phyloP scores from a whole-genome alignment of 2,888 invertebrate species.

The Thereva nobilitata region DNA sequence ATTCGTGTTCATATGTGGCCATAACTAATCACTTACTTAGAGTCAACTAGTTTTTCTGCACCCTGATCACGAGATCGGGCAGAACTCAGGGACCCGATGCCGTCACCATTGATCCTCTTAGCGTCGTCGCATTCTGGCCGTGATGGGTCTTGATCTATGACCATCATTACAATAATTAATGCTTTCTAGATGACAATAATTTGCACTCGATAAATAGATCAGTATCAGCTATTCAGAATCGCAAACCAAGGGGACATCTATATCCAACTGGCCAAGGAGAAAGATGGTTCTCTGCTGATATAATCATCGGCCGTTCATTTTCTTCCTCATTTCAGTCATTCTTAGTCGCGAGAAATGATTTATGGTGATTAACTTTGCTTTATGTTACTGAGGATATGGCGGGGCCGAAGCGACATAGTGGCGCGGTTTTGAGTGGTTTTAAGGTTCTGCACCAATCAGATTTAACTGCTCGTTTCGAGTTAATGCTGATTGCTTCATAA shows the following conservation, averaged over 20 bases:
- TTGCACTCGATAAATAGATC: slow-evolving; percentile 29
- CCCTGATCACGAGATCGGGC: not conserved
- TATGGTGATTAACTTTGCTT: slow-evolving; percentile 29
- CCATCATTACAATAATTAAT: slow-evolving; percentile 35
- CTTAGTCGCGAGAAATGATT: slow-evolving; percentile 18
- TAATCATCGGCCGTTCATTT: slow-evolving; percentile 21
- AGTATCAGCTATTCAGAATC: not conserved
- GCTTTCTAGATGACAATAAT: slow-evolving; percentile 30
- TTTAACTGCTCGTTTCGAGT: no score
- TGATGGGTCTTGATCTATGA: slow-evolving; percentile 35
- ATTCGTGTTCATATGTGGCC: slow-evolving; percentile 28
- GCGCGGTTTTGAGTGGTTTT: slow-evolving; percentile 1
- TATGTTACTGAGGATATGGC: slow-evolving; percentile 22
- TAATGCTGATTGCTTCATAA: no score
- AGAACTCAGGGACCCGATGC: slow-evolving; percentile 17
- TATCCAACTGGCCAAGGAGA: slow-evolving; percentile 13
- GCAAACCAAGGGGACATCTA: slow-evolving; percentile 13
- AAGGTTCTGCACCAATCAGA: no score
- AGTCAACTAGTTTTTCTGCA: slow-evolving; percentile 5
- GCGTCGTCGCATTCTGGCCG: slow-evolving; percentile 28
- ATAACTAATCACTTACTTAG: slow-evolving; percentile 23
- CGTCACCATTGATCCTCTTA: slow-evolving; percentile 33
- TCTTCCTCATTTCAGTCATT: slow-evolving; percentile 19
- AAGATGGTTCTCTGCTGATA: slow-evolving; percentile 19
- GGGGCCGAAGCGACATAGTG: slow-evolving; percentile 1